A percentile compares a stretch with the other conserved stretches of the same genome.
Evolutionary conservation across 2,113 vertebrate species (phyloP).

Genomic region (Piprites chloris): DNA sequence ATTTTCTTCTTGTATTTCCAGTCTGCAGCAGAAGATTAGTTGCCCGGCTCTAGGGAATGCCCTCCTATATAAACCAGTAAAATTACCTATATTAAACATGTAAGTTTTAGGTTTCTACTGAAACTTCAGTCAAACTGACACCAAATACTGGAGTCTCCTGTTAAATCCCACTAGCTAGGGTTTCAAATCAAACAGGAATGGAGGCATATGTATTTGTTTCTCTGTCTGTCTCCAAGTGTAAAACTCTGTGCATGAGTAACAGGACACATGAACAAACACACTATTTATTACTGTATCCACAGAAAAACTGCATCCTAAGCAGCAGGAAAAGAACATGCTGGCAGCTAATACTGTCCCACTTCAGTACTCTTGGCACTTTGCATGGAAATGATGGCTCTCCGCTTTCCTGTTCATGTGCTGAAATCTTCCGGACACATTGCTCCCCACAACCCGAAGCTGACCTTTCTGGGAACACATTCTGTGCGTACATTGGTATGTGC

Average conservation of each 20-base stretch:
- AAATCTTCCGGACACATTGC: background rate
- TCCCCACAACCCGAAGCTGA: background rate
- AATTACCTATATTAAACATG: background rate
- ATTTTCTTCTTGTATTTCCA: background rate
- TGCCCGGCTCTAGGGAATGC: background rate
- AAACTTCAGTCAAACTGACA: background rate
- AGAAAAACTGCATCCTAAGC: background rate
- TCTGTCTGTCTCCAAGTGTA: background rate
- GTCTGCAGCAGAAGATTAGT: background rate
- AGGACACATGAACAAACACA: background rate
- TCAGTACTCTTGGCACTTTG: background rate
- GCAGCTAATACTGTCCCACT: background rate
- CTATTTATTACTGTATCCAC: background rate
- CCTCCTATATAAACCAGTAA: background rate
- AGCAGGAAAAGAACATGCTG: background rate
- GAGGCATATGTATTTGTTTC: background rate
- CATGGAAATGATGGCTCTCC: background rate
- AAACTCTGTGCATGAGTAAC: background rate
- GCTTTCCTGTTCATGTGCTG: background rate
- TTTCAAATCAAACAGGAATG: background rate
- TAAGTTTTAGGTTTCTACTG: background rate
- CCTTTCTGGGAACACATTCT: background rate
- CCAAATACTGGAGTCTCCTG: background rate
- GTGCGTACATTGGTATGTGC: fast-evolving
- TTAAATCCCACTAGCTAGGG: background rate